These are phyloP conservation scores for Phoenoteleia sp. DNA, from an alignment of 2,888 invertebrate species.

Conservation along the genomic window DNA sequence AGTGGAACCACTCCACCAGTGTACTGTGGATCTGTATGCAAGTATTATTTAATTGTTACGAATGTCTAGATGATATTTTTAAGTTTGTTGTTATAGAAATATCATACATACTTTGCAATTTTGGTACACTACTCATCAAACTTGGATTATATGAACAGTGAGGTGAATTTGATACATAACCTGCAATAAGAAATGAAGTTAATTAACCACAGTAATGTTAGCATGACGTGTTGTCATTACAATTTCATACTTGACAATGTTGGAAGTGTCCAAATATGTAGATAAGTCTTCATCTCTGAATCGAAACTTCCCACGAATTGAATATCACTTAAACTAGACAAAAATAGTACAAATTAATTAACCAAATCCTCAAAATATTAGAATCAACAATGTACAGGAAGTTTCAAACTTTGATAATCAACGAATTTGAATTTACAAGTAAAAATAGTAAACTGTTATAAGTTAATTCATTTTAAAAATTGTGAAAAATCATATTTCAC, in stretches of 20 bases:
- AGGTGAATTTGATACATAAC: not conserved
- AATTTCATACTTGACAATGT: not conserved
- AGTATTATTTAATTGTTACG: too few relatives aligned
- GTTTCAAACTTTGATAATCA: not conserved
- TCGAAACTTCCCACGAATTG: constrained; percentile 10
- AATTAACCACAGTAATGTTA: not conserved
- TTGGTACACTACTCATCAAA: not conserved
- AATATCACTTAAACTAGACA: constrained; percentile 4
- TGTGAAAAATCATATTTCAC: not conserved
- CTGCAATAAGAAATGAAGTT: not conserved
- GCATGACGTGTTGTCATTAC: not conserved
- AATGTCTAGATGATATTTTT: too few relatives aligned
- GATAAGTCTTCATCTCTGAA: not conserved
- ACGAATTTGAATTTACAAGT: not conserved
- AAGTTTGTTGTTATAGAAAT: too few relatives aligned
- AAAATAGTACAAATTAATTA: constrained; percentile 4
- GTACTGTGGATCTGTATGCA: too few relatives aligned
- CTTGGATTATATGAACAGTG: not conserved
- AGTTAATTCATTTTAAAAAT: not conserved
- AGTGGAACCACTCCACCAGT: too few relatives aligned
- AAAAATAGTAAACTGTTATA: not conserved
- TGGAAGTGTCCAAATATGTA: constrained; percentile 1
- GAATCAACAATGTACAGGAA: not conserved
- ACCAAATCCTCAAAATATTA: not conserved
- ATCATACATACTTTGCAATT: too few relatives aligned